These are phyloP conservation scores for Kryptolebias ocellatus DNA, from an alignment of 2,797 vertebrate species.

Conservation along the genomic window DNA sequence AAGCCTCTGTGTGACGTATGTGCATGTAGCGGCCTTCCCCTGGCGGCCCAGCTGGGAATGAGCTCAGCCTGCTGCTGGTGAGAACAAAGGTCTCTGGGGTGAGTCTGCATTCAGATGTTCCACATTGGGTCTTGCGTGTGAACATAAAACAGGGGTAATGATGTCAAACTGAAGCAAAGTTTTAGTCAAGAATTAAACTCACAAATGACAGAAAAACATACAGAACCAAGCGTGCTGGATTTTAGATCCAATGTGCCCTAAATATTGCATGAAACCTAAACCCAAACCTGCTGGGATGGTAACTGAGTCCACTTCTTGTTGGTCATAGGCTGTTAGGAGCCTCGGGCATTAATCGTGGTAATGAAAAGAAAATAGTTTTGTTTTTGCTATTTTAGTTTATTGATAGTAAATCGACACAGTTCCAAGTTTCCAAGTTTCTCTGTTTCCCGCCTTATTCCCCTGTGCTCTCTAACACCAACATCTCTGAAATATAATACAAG, in stretches of 20 bases:
- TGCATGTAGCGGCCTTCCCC: neutral
- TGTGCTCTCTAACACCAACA: neutral
- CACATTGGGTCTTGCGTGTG: constrained; percentile 1
- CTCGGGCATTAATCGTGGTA: constrained; percentile 10
- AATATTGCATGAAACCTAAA: constrained; percentile 16
- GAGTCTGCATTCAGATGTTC: constrained; percentile 23
- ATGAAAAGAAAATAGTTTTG: constrained; percentile 6
- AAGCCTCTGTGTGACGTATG: constrained; percentile 16
- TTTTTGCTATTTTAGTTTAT: constrained; percentile 10
- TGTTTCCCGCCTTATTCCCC: neutral
- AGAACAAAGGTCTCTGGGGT: constrained; percentile 34
- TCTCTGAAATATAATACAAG: neutral
- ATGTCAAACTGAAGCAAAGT: constrained; percentile 11
- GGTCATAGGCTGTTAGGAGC: neutral
- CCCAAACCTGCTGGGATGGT: constrained; percentile 18
- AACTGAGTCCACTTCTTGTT: neutral
- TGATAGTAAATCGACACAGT: constrained; percentile 13
- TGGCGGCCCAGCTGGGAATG: constrained; percentile 54
- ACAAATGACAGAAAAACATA: neutral
- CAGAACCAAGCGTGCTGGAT: neutral
- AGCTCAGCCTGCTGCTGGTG: constrained; percentile 57
- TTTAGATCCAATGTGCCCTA: constrained; percentile 15
- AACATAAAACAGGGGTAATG: constrained; percentile 8
- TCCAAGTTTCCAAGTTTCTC: constrained; percentile 1
- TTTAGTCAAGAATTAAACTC: constrained; percentile 2